Evolutionary conservation across 2,797 vertebrate genomes (phyloP).

Genomic region (Myotis daubentonii): DNA sequence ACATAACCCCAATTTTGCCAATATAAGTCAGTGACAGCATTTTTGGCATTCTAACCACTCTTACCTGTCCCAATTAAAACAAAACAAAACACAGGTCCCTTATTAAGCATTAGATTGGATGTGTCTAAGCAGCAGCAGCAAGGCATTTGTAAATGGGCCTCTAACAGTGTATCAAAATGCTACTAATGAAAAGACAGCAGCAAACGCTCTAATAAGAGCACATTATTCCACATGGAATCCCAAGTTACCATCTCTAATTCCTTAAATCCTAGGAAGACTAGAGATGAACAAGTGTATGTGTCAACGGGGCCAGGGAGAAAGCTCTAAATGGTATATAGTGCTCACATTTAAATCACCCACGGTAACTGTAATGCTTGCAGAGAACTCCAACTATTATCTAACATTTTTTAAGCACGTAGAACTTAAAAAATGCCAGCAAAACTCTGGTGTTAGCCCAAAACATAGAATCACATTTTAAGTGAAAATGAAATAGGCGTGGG

Average conservation of each 20-base stretch:
- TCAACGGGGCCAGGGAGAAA: conserved; percentile 42
- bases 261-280: conserved; percentile 50
- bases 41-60: conserved; percentile 50
- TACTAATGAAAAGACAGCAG: conserved; percentile 73
- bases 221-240: conserved; percentile 66
- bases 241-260: conserved; percentile 52
- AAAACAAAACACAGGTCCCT: conserved; percentile 35
- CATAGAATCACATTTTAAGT: conserved; percentile 62
- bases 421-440: conserved; percentile 63
- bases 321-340: conserved; percentile 42
- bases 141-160: conserved; percentile 56
- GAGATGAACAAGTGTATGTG: conserved; percentile 66
- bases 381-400: conserved; percentile 34
- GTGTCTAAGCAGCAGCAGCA: conserved; percentile 18
- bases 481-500: conserved; percentile 62
- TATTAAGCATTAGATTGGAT: conserved; percentile 24
- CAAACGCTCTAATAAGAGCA: conserved; percentile 62
- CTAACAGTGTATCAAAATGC: conserved; percentile 67
- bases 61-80: conserved; percentile 27
- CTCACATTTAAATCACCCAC: conserved; percentile 48
- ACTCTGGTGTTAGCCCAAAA: conserved; percentile 76
- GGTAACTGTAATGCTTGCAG: conserved; percentile 49
- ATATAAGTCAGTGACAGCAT: not conserved
- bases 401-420: conserved; percentile 29
- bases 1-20: conserved; percentile 18